Conservation (phyloP, 2,888 invertebrate genomes). For the Drosophila nigricruria region DNA sequence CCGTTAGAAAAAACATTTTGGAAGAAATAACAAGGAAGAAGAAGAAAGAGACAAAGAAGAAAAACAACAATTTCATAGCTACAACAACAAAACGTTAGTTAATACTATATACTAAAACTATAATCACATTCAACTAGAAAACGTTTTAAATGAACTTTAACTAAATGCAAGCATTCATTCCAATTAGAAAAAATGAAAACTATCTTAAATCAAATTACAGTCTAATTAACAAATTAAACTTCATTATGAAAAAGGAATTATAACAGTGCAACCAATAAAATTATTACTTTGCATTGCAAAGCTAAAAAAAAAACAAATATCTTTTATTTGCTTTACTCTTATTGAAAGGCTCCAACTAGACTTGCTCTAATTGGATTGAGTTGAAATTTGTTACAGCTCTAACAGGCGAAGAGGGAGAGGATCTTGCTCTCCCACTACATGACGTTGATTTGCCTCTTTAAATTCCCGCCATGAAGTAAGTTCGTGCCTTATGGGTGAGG, state of each 20-base stretch:
- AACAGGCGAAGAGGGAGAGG: neutral
- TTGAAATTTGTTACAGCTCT: too few relatives aligned
- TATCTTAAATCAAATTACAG: slow-evolving; percentile 35
- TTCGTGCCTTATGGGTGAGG: too few relatives aligned
- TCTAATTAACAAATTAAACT: slow-evolving; percentile 46
- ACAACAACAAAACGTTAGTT: slow-evolving; percentile 12
- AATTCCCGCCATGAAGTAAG: too few relatives aligned
- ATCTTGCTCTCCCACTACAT: too few relatives aligned
- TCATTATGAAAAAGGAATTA: slow-evolving; percentile 47
- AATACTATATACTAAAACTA: slow-evolving; percentile 24
- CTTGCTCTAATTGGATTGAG: too few relatives aligned
- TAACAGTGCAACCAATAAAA: slow-evolving; percentile 48
- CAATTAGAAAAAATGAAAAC: slow-evolving; percentile 9
- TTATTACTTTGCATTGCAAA: slow-evolving; percentile 62
- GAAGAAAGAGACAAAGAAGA: neutral
- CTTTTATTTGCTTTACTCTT: neutral
- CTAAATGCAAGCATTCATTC: slow-evolving; percentile 4
- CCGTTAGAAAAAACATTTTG: slow-evolving; percentile 9
- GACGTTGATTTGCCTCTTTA: too few relatives aligned
- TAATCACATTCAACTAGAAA: slow-evolving; percentile 15
- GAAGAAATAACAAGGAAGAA: neutral
- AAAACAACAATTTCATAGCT: slow-evolving; percentile 11
- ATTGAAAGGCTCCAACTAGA: too few relatives aligned
- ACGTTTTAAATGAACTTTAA: slow-evolving; percentile 14
- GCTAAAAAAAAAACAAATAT: slow-evolving; percentile 19